Evolutionary conservation across 2,888 invertebrate species (phyloP).

Genomic region (Rhabditophanes sp.): DNA sequence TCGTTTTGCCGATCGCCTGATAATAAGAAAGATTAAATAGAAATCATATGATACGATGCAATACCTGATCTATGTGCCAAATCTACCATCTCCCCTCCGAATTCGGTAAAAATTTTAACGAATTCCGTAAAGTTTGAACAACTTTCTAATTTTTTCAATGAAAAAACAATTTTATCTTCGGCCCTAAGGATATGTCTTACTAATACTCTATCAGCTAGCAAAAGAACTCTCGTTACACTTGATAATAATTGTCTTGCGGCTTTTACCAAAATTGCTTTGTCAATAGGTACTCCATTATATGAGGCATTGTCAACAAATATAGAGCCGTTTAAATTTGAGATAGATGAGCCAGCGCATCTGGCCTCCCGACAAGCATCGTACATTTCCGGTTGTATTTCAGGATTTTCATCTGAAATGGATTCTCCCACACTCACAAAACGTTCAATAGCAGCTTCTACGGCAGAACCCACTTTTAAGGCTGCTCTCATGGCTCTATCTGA

Average conservation of each 20-base stretch:
- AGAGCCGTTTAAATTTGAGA: slow-evolving; percentile 25
- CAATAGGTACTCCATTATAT: slow-evolving; percentile 9
- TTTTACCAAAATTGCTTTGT: slow-evolving; percentile 55
- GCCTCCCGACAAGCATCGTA: slow-evolving; percentile 95
- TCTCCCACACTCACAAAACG: slow-evolving; percentile 94
- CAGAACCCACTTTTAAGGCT: slow-evolving; percentile 60
- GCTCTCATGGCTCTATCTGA: slow-evolving; percentile 57
- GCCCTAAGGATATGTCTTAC: slow-evolving; percentile 84
- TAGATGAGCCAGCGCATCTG: slow-evolving; percentile 61
- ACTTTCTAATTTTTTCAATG: slow-evolving; percentile 48
- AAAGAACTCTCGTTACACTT: slow-evolving; percentile 80
- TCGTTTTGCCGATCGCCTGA: slow-evolving; percentile 53
- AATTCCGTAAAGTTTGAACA: slow-evolving; percentile 64
- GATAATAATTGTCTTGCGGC: slow-evolving; percentile 80
- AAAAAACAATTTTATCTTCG: slow-evolving; percentile 60
- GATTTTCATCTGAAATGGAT: slow-evolving; percentile 92
- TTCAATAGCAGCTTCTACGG: slow-evolving; percentile 88
- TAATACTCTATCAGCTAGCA: slow-evolving; percentile 89
- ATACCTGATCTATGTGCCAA: slow-evolving; percentile 74
- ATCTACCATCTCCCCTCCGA: slow-evolving; percentile 96
- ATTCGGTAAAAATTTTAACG: slow-evolving; percentile 91
- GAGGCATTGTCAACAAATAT: slow-evolving; percentile 8
- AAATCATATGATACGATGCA: no score
- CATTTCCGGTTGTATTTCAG: slow-evolving; percentile 90
- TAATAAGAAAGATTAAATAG: slow-evolving; percentile 1